Evolutionary conservation across 2,113 vertebrate species (phyloP), one percentile per base, ranked within the genome.

Genomic region (Ctenomys sociabilis): DNA sequence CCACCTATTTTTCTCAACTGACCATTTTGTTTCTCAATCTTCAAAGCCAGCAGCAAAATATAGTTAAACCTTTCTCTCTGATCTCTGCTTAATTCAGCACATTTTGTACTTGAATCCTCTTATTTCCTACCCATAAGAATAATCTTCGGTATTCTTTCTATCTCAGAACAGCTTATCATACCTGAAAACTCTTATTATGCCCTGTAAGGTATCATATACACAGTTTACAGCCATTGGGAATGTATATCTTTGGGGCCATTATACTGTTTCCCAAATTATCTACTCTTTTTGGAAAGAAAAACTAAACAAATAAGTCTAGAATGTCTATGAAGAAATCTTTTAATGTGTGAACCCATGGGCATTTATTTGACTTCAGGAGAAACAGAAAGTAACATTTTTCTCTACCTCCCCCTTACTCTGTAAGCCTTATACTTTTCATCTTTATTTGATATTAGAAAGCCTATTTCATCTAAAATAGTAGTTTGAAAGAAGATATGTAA

Each of bases 401-500:
- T 52, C 5, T 49, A 16, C 16, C 5, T 70, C 3, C 17, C 17
- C 17, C 0, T 0, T 75, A 90, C 6, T n/a, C 21, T 59, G 5
- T 13, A 45, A 64, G 0, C 9, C 52, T 85, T 85, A 35, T 3
- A 9, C 19, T 9, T 37, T 91, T 83, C 70, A 7, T 64, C 49
- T 84, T 93, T 37, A 77, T 64, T 86, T 80, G 7, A 26, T 89
- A 81, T 45, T 6, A 35, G 37, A 45, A 30, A 22, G 6, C 37
- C 45, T 78, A 78, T 85, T 54, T 94, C 22, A 61, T 49, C 93
- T 91, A 73, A 83, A 94, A 93, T 4, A 90, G 40, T 24, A 61
- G 14, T 22, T 85, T 83, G 37, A 63, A 88, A 88, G 28, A 90
- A 17, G 1, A 35, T 26, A 32, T 21, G 7, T 37, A 52, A 89